These are phyloP conservation scores for Polyodon spathula DNA, from an alignment of 2,113 vertebrate species.

Conservation along the genomic window DNA sequence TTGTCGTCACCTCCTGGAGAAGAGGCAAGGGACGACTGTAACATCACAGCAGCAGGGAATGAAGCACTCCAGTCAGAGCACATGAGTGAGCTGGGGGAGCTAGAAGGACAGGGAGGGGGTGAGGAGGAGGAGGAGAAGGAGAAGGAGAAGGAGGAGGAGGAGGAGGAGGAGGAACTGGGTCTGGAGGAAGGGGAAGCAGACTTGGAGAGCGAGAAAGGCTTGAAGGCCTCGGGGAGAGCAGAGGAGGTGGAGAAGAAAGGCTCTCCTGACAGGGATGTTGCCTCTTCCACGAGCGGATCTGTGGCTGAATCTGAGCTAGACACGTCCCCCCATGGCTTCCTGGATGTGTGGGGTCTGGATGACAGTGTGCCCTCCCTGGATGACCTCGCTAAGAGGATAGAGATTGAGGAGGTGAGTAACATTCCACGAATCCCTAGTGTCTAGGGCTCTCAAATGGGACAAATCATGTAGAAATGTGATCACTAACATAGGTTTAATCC, in stretches of 20 bases:
- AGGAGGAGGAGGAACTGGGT: conserved; percentile 39
- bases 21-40: background rate
- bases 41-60: background rate
- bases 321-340: background rate
- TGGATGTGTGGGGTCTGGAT: conserved; percentile 26
- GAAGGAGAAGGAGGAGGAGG: conserved; percentile 49
- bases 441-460: background rate
- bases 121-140: conserved; percentile 40
- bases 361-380: conserved; percentile 74
- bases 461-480: background rate
- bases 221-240: conserved; percentile 11
- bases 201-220: background rate
- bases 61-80: background rate
- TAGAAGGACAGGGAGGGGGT: conserved; percentile 15
- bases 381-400: conserved; percentile 78
- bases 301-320: background rate
- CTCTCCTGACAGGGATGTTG: background rate
- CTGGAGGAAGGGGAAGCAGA: conserved; percentile 20
- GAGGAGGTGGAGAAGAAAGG: conserved; percentile 47
- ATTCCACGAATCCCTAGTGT: background rate
- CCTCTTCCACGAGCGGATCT: no score
- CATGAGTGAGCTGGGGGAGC: conserved; percentile 20
- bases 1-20: background rate
- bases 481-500: no score
- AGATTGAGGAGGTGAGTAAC: conserved; percentile 73